A percentile compares a stretch with the other conserved stretches of the same genome.
Conservation (phyloP, 2,113 vertebrate genomes). For the Aptenodytes patagonicus region DNA sequence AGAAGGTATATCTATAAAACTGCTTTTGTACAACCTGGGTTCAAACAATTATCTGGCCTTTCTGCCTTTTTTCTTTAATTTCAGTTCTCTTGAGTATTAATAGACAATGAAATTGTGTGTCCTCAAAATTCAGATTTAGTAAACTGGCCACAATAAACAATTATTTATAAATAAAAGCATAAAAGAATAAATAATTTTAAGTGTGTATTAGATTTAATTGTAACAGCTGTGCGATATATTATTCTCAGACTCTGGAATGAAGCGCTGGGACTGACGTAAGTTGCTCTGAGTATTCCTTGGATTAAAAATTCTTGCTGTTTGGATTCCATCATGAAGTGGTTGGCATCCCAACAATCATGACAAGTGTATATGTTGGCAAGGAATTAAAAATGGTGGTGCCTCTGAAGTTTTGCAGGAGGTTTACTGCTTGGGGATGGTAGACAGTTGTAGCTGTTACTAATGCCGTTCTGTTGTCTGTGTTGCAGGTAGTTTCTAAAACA, state of each 20-base stretch:
- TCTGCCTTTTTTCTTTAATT: background rate
- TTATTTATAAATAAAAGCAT: background rate
- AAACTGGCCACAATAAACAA: background rate
- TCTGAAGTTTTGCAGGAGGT: conserved; percentile 3
- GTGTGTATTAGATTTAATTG: background rate
- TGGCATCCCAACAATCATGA: background rate
- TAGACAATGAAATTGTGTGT: background rate
- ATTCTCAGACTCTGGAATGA: background rate
- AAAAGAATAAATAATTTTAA: background rate
- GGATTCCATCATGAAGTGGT: background rate
- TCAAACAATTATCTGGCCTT: background rate
- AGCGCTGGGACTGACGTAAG: background rate
- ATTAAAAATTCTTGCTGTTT: background rate
- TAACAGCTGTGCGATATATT: background rate
- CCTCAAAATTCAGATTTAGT: background rate
- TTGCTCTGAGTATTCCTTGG: background rate
- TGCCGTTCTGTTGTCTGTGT: background rate
- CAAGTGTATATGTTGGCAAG: background rate
- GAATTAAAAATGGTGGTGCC: background rate
- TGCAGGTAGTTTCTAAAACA: background rate
- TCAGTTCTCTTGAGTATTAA: background rate
- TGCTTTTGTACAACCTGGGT: background rate
- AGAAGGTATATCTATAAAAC: background rate
- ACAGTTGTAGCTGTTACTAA: background rate
- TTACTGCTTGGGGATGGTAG: background rate